Conservation (phyloP, 2,888 invertebrate species). For the Nephrotoma guestfalica region DNA sequence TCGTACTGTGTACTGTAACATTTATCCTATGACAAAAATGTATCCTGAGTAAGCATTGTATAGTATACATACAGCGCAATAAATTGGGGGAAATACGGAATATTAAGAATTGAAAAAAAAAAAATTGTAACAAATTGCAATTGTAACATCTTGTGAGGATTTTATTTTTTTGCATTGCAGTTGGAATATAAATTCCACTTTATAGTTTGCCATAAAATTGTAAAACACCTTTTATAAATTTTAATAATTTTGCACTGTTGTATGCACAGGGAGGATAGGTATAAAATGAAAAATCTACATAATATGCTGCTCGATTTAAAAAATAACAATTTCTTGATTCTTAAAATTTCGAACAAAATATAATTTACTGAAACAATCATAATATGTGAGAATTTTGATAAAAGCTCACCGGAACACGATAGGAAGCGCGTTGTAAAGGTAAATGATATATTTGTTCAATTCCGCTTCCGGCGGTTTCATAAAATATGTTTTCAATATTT, state of each 20-base stretch:
- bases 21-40: neutral
- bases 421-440: too few relatives aligned
- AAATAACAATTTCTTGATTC: too few relatives aligned
- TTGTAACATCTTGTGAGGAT: neutral
- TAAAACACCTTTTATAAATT: neutral
- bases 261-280: neutral
- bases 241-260: neutral
- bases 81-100: neutral
- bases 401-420: too few relatives aligned
- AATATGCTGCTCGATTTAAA: too few relatives aligned
- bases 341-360: too few relatives aligned
- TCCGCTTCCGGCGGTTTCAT: too few relatives aligned
- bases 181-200: neutral
- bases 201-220: neutral
- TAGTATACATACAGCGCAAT: neutral
- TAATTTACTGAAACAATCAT: too few relatives aligned
- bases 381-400: too few relatives aligned
- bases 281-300: too few relatives aligned
- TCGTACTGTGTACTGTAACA: neutral
- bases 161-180: neutral
- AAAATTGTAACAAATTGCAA: neutral
- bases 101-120: neutral
- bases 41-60: neutral
- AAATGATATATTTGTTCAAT: too few relatives aligned
- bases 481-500: too few relatives aligned